Evolutionary conservation across 2,113 vertebrate species (phyloP), one percentile per base, ranked within the genome.

Genomic region (Sylvilagus bachmani): DNA sequence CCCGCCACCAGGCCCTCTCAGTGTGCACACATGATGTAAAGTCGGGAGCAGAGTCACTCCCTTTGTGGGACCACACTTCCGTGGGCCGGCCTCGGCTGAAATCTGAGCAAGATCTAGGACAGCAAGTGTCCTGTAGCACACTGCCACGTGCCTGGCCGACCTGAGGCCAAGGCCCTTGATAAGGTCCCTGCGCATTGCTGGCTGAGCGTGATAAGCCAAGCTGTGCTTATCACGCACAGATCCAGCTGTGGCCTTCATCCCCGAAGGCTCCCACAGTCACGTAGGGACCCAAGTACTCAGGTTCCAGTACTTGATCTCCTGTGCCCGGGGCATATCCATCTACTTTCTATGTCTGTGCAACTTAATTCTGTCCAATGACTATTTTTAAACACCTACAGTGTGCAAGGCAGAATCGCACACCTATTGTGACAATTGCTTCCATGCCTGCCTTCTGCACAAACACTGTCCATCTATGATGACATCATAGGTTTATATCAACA

Each of bases 121-220:
- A 49, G 16, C 0, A 10, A n/a, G 58, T 58, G 86, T 53, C 38
- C 67, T n/a, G 73, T 64, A 81, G 77, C 69, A 24, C 0, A 6
- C 33, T 62, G 66, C 22, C 80, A 44, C 71, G 55, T 11, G 36
- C 70, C 16, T 22, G 13, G 36, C 88, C 62, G 69, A 71, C 17
- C 19, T 51, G 25, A 31, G 10, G 0, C 25, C 31, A 89, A 21
- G 36, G 64, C 75, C 86, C 79, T 27, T 78, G 82, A 83, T 80
- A 49, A 84, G 75, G 84, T 78, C 79, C 78, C 62, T 3, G 14
- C n/a, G n/a, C 0, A 3, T 62, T 21, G 14, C 67, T 53, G 49
- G 82, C 78, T 92, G 58, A 36, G 33, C 38, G 95, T 53, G n/a
- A 81, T 36, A 7, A 44, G 64, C 73, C 73, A 55, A 22, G 75